Conservation (phyloP, 2,113 vertebrate genomes). For the Eleginops maclovinus region DNA sequence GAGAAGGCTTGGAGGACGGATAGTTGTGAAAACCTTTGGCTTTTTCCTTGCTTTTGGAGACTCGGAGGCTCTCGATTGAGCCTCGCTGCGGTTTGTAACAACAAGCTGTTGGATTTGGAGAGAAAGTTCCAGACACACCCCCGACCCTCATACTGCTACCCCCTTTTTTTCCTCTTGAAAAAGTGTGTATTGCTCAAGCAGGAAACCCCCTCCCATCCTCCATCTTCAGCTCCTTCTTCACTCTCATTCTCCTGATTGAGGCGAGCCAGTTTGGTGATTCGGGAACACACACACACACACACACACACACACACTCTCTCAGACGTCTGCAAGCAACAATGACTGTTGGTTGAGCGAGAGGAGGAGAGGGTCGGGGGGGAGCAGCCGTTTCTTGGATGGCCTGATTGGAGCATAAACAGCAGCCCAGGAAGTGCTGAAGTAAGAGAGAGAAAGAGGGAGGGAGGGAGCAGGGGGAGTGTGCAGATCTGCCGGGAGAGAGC, state of each 20-base stretch:
- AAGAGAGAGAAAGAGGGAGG: slow-evolving; percentile 42
- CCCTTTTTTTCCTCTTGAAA: slow-evolving; percentile 35
- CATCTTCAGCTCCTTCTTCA: slow-evolving; percentile 2
- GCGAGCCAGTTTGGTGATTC: slow-evolving; percentile 51
- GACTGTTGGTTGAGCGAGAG: slow-evolving; percentile 60
- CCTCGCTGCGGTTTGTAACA: slow-evolving; percentile 72
- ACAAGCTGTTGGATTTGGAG: slow-evolving; percentile 74
- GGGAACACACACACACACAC: slow-evolving; percentile 36
- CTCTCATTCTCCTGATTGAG: slow-evolving; percentile 41
- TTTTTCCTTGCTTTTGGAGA: slow-evolving; percentile 52
- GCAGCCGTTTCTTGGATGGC: slow-evolving; percentile 68
- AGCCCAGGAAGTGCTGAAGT: slow-evolving; percentile 80
- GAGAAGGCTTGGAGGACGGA: slow-evolving; percentile 25
- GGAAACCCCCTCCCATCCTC: slow-evolving; percentile 43
- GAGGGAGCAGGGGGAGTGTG: slow-evolving; percentile 58
- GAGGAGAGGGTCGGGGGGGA: slow-evolving; percentile 37
- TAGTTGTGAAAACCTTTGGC: slow-evolving; percentile 49
- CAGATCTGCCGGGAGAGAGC: slow-evolving; percentile 63
- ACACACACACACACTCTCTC: slow-evolving; percentile 39
- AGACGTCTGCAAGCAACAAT: slow-evolving; percentile 76
- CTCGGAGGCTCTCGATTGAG: slow-evolving; percentile 49
- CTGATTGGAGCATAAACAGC: slow-evolving; percentile 83
- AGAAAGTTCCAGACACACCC: slow-evolving; percentile 73
- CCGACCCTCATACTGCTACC: slow-evolving; percentile 30
- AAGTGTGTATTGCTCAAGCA: slow-evolving; percentile 44